Percentiles rank a stretch among this genome's conserved stretches.
Evolutionary conservation across 2,113 vertebrate genomes (phyloP).

Genomic region (Nanger granti): DNA sequence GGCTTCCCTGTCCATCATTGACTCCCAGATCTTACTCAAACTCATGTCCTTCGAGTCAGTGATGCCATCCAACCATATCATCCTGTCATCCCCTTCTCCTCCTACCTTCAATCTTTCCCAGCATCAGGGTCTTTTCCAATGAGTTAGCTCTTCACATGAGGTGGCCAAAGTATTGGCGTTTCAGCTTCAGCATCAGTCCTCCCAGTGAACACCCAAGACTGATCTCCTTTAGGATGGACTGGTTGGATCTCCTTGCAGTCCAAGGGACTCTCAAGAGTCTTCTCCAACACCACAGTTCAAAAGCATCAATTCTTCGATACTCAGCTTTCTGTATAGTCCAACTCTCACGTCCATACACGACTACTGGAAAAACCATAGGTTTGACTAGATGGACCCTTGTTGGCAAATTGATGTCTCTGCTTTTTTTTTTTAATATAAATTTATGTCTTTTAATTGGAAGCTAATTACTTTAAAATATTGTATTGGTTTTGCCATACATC

Average conservation of each 20-base stretch:
- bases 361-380: not conserved
- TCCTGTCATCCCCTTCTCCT: not conserved
- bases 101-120: not conserved
- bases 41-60: not conserved
- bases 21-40: not conserved
- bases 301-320: not conserved
- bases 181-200: not conserved
- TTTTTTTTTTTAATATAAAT: no score
- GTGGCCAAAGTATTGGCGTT: not conserved
- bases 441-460: no score
- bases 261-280: not conserved
- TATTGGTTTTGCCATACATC: no score
- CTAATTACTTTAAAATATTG: no score
- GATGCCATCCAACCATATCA: not conserved
- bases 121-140: not conserved
- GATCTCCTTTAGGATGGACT: not conserved
- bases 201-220: not conserved
- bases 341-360: not conserved
- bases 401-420: not conserved
- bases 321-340: not conserved
- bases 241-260: not conserved
- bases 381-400: not conserved
- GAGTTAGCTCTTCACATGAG: not conserved
- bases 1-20: not conserved
- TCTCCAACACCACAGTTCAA: not conserved